These are phyloP conservation scores for Monopterus albus DNA, from an alignment of 2,113 vertebrate species.

Conservation along the genomic window DNA sequence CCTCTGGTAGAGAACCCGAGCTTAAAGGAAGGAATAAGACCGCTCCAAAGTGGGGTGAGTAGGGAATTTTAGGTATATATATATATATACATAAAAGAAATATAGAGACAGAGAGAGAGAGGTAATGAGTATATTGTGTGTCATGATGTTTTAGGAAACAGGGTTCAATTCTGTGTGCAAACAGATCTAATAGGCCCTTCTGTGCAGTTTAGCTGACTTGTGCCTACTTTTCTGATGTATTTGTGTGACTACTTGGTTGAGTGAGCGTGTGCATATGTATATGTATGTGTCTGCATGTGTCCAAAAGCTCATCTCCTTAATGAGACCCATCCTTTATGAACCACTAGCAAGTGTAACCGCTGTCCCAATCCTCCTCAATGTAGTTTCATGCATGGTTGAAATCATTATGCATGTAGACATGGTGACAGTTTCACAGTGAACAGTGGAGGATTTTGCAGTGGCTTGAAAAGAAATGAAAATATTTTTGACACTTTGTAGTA, in stretches of 20 bases:
- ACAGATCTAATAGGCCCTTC: neutral
- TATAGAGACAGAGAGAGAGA: too few species aligned
- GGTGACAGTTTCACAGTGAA: constrained; percentile 57
- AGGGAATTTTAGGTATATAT: too few species aligned
- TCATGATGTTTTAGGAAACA: too few species aligned
- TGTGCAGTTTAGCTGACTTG: neutral
- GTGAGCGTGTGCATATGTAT: constrained; percentile 13
- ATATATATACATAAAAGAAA: too few species aligned
- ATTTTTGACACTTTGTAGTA: neutral
- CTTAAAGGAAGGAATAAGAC: too few species aligned
- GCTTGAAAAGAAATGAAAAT: constrained; percentile 15
- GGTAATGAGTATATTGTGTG: constrained; percentile 35
- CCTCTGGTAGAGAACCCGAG: too few species aligned
- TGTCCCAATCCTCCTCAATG: constrained; percentile 67
- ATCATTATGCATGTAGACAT: constrained; percentile 72
- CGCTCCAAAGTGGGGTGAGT: too few species aligned
- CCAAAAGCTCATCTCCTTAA: constrained; percentile 67
- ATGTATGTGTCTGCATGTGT: constrained; percentile 8
- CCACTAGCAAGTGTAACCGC: constrained; percentile 69
- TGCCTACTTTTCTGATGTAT: neutral
- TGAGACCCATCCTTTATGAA: constrained; percentile 72
- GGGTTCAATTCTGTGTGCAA: too few species aligned
- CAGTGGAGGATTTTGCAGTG: constrained; percentile 33
- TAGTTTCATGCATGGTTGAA: constrained; percentile 77
- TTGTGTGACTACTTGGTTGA: constrained; percentile 30